phyloP scores from a whole-genome alignment of 2,888 invertebrate species.

The Sepioteuthis lessoniana region DNA sequence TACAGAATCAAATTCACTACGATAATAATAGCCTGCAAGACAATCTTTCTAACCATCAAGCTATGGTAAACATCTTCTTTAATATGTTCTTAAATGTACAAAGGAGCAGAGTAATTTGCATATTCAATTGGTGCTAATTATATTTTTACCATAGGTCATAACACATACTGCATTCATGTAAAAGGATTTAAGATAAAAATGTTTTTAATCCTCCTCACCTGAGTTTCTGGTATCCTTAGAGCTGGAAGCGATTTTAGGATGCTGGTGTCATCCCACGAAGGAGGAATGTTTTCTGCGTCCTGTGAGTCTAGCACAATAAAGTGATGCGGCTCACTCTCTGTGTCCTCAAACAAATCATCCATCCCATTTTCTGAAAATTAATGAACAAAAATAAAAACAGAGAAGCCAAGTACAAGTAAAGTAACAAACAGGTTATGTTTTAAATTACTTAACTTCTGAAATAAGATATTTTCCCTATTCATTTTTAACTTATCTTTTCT shows the following conservation, averaged over 20 bases:
- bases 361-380: neutral
- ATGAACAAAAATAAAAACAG: neutral
- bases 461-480: too few species aligned
- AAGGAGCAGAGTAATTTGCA: too few species aligned
- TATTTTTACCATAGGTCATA: neutral
- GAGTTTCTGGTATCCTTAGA: constrained; percentile 38
- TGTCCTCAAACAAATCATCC: constrained; percentile 36
- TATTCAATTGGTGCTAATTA: neutral
- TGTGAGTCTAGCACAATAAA: constrained; percentile 41
- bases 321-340: neutral
- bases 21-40: too few species aligned
- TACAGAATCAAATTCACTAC: too few species aligned
- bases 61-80: too few species aligned
- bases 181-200: neutral
- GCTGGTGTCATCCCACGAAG: constrained; percentile 11
- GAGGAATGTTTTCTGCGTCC: neutral
- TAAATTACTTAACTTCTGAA: too few species aligned
- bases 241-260: constrained; percentile 36
- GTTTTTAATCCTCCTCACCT: neutral
- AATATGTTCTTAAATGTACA: too few species aligned
- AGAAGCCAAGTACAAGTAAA: neutral
- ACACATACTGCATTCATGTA: neutral
- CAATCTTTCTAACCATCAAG: too few species aligned
- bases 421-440: neutral
- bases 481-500: too few species aligned